Percentiles rank a stretch among this genome's conserved stretches.
phyloP scores from a whole-genome alignment of 2,113 vertebrate genomes.

The Rhinopomastus cyanomelas region DNA sequence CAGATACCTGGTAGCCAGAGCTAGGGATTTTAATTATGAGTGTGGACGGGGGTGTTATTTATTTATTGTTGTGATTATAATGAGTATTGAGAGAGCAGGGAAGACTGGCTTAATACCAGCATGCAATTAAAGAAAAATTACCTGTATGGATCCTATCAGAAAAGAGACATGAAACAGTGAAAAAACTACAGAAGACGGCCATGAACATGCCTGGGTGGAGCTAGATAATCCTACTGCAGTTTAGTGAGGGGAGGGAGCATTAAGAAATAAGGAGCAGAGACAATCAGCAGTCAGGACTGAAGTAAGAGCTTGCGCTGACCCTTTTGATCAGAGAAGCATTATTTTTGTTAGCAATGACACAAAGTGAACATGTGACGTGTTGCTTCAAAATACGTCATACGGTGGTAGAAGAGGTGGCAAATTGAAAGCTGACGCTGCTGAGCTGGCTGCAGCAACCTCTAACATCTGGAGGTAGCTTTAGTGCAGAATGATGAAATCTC shows the following conservation, averaged over 20 bases:
- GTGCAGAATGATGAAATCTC: constrained; percentile 59
- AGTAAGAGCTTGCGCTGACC: neutral
- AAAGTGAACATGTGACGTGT: fast-evolving
- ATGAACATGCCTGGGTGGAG: neutral
- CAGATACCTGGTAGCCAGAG: neutral
- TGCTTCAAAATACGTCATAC: neutral
- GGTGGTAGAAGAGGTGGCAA: neutral
- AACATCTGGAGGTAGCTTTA: constrained; percentile 37
- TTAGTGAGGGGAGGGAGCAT: fast-evolving
- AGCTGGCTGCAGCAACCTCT: neutral
- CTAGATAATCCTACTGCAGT: neutral
- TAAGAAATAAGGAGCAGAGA: neutral
- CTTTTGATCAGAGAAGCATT: neutral
- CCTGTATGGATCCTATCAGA: neutral
- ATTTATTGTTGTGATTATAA: neutral
- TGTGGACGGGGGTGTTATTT: neutral
- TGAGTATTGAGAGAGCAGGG: no score
- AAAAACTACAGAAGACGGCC: neutral
- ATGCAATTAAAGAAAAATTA: neutral
- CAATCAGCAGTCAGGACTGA: neutral
- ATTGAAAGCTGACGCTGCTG: neutral
- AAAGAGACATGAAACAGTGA: neutral
- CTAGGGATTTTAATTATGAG: neutral
- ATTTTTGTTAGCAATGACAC: neutral
- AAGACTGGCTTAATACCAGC: neutral